phyloP scores from a whole-genome alignment of 2,888 invertebrate species.

The Philonicus albiceps region DNA sequence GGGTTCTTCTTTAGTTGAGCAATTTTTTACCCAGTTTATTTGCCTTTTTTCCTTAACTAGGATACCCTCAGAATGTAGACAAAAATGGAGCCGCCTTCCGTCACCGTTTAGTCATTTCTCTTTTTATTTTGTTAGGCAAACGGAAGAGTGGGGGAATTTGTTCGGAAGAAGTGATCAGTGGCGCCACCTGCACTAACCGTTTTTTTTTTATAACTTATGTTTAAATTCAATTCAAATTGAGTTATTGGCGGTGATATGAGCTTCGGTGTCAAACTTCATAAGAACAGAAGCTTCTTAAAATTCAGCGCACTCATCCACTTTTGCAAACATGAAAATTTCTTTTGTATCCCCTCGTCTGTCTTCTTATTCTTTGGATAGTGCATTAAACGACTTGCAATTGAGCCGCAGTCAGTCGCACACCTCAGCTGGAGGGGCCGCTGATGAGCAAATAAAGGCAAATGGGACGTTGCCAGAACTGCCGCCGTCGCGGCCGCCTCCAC shows the following conservation, averaged over 20 bases:
- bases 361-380: background rate
- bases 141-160: background rate
- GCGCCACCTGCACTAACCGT: background rate
- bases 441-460: conserved; percentile 21
- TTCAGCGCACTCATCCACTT: conserved; percentile 11
- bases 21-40: background rate
- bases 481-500: background rate
- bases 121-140: background rate
- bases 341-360: background rate
- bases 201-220: background rate
- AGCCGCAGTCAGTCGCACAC: background rate
- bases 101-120: background rate
- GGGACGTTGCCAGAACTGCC: background rate
- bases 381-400: background rate
- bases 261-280: background rate
- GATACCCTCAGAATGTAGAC: background rate
- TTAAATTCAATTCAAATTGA: background rate
- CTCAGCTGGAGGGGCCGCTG: background rate
- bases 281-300: conserved; percentile 1
- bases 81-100: background rate
- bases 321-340: background rate
- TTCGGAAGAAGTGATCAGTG: background rate
- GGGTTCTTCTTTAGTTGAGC: background rate
- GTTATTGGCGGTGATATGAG: background rate
- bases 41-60: background rate